Conservation (phyloP, 2,888 invertebrate species). For the Lithophane semibrunnea region DNA sequence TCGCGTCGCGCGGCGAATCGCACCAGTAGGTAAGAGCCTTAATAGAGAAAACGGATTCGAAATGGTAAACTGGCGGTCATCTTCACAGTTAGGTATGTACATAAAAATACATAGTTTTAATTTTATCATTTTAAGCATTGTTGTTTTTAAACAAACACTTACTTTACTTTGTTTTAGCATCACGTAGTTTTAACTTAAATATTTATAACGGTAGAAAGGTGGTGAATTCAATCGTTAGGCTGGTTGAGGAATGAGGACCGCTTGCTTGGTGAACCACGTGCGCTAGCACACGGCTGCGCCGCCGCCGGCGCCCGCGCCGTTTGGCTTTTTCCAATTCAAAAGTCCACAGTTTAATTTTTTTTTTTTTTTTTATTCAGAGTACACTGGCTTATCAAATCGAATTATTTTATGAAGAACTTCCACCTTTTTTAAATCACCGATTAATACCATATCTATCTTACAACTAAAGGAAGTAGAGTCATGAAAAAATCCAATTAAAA, state of each 20-base stretch:
- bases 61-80: not conserved
- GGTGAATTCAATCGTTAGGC: not conserved
- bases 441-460: not conserved
- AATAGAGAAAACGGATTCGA: conserved; percentile 1
- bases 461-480: not conserved
- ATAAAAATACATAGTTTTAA: not conserved
- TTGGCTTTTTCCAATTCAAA: not conserved
- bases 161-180: not conserved
- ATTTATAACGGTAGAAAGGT: not conserved
- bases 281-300: too few relatives aligned
- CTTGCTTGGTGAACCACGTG: not conserved
- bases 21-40: too few relatives aligned
- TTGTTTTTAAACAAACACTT: not conserved
- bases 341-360: too few relatives aligned
- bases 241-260: too few relatives aligned
- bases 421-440: not conserved
- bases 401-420: not conserved
- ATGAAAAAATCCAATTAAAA: conserved; percentile 13
- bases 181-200: not conserved
- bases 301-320: too few relatives aligned
- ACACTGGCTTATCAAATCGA: not conserved
- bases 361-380: not conserved
- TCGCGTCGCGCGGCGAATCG: too few relatives aligned
- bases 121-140: not conserved
- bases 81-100: not conserved